These are phyloP conservation scores for Lasioglossum malachurum DNA, from an alignment of 2,888 invertebrate genomes.

Conservation along the genomic window DNA sequence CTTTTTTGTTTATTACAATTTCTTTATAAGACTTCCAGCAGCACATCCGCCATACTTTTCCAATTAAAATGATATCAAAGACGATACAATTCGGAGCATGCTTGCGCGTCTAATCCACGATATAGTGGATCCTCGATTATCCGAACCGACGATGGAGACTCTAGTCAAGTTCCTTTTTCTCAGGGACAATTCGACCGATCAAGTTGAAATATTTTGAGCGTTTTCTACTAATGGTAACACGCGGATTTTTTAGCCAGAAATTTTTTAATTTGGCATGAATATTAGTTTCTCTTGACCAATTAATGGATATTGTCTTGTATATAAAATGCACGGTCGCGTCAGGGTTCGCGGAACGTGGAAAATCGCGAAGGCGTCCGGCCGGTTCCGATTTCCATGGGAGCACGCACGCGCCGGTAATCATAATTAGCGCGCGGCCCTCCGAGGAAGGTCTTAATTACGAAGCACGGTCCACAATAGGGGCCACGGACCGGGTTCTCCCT, in stretches of 20 bases:
- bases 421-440: constrained; percentile 70
- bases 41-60: background rate
- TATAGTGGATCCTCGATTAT: background rate
- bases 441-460: constrained; percentile 76
- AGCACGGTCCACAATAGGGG: constrained; percentile 64
- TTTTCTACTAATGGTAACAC: background rate
- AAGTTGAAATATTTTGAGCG: background rate
- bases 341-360: background rate
- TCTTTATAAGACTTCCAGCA: background rate
- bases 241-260: background rate
- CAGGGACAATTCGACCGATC: background rate
- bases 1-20: background rate
- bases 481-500: constrained; percentile 29
- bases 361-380: background rate
- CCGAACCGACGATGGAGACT: background rate
- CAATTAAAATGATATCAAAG: background rate
- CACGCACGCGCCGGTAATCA: constrained; percentile 67
- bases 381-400: constrained; percentile 19
- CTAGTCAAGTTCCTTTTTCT: background rate
- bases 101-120: background rate
- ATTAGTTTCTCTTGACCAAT: no score
- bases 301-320: no score
- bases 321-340: background rate
- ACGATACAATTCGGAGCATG: background rate
- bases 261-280: no score